Base-by-base conservation (phyloP, 2,113 vertebrate species). In the Chaenocephalus aceratus region DNA sequence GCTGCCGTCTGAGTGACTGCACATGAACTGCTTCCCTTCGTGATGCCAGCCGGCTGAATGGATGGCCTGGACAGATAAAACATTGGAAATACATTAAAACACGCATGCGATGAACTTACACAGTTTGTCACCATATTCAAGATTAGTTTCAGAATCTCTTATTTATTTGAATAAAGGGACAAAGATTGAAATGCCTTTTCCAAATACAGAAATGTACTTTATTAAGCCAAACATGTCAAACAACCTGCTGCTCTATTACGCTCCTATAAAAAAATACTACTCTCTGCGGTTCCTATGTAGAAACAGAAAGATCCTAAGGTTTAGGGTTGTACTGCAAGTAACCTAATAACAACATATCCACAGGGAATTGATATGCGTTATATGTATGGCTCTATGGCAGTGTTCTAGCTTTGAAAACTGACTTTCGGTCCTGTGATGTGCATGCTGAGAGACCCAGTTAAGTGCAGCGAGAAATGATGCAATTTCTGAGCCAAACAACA, bases 41-140 rank as follows among this genome's bases (percentile, higher is more conserved):
- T 99, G 97, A 89, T 99, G 98, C 98, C 98, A 99, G 89, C 97
- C 95, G 83, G 97, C 96, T 61, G 98, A 99, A 92, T 99, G 98
- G 93, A 99, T 98, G 73, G 98, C 97, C 98, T 99, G 86, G 6
- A 79, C 41, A 75, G 54, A 36, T 7, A 57, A 83, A 1, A 75
- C 60, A 67, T 18, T 64, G 45, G 16, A 56, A 76, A 18, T 5
- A 6, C 14, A 52, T 23, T 61, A 56, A 59, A 11, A 69, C 15
- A 61, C 44, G 61, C 13, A 67, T 51, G 3, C 21, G 23, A 52
- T 36, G 16, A n/a, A 36, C 15, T 4, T 23, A 44, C 54, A 41
- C 54, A 10, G 5, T 48, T 8, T 66, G 10, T 48, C 41, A 34
- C 21, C 60, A 53, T 71, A 10, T 13, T 66, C 4, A 16, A 70